Percentiles rank a stretch among this genome's conserved stretches.
phyloP scores from a whole-genome alignment of 92 coral and sea anemone species.

The Blastomussa wellsi region DNA sequence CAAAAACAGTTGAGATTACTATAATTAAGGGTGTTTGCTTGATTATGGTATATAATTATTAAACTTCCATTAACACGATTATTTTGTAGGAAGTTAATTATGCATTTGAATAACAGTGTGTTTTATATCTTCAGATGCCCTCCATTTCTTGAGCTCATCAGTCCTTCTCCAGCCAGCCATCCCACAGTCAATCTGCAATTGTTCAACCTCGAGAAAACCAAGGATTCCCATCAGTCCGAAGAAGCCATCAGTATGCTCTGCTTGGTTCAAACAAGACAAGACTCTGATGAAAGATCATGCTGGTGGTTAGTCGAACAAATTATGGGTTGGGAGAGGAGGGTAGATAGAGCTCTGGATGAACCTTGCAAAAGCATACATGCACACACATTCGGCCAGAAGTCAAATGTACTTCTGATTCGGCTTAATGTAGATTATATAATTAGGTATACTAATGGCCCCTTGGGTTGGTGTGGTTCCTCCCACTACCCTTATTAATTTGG shows the following conservation, averaged over 20 bases:
- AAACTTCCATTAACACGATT: no score
- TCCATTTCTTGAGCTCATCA: background rate
- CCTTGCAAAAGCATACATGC: slow-evolving; percentile 9
- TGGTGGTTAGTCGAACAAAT: background rate
- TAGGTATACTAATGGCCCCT: background rate
- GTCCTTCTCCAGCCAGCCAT: no score
- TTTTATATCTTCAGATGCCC: background rate
- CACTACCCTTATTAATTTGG: background rate
- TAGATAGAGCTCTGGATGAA: slow-evolving; percentile 17
- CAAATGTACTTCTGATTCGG: slow-evolving; percentile 1
- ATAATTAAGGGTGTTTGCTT: background rate
- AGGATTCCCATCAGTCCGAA: background rate
- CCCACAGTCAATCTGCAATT: background rate
- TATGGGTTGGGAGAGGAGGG: slow-evolving; percentile 12
- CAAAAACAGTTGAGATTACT: background rate
- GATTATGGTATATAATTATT: no score
- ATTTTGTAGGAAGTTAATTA: background rate
- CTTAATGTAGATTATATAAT: background rate
- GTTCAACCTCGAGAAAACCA: background rate
- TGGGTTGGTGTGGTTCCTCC: slow-evolving; percentile 3
- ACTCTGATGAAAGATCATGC: background rate
- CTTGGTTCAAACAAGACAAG: background rate
- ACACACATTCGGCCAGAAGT: slow-evolving; percentile 6
- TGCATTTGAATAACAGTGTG: background rate
- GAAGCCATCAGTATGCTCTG: background rate